These are phyloP conservation scores for Brachycybe producta DNA, from an alignment of 2,888 invertebrate genomes.

Conservation along the genomic window DNA sequence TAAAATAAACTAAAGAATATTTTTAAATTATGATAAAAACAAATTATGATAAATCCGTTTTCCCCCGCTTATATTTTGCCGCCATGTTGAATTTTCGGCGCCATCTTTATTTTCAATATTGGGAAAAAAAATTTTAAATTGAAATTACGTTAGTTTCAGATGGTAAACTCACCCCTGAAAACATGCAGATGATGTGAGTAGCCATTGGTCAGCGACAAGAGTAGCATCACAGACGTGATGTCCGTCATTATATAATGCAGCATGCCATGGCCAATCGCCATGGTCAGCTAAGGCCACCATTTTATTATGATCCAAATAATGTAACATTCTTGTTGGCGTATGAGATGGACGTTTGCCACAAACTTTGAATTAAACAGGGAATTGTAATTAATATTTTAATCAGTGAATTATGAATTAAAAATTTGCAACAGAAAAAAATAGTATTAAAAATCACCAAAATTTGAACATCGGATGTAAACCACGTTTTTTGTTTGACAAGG, in stretches of 20 bases:
- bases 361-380: conserved; percentile 35
- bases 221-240: conserved; percentile 81
- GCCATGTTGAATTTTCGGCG: no score
- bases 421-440: no score
- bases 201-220: conserved; percentile 65
- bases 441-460: conserved; percentile 46
- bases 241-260: conserved; percentile 64
- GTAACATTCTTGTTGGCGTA: conserved; percentile 17
- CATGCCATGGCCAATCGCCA: conserved; percentile 69
- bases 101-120: background rate
- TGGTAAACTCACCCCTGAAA: conserved; percentile 51
- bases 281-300: conserved; percentile 22
- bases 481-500: conserved; percentile 62
- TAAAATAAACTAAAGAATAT: no score
- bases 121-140: no score
- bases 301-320: conserved; percentile 19
- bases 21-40: no score
- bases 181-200: conserved; percentile 73
- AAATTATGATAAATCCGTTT: no score
- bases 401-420: no score
- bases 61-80: no score
- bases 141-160: no score
- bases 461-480: conserved; percentile 61
- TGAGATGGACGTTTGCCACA: conserved; percentile 51
- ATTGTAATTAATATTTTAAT: background rate